Conservation (phyloP, 2,888 invertebrate genomes). For the Tinea semifulvella region DNA sequence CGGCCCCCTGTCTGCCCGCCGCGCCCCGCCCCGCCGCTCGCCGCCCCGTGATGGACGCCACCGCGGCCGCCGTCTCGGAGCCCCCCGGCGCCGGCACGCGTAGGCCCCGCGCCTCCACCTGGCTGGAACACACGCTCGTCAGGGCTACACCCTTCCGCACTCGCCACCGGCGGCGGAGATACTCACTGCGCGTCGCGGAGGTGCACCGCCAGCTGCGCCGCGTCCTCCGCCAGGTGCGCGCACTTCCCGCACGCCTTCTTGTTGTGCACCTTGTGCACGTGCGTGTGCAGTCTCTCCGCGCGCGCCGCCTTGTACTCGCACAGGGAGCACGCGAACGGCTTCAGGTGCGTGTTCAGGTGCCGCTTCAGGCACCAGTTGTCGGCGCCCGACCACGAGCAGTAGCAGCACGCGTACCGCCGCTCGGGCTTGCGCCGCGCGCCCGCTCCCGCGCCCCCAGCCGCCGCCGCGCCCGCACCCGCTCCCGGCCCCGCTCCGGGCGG, state of each 20-base stretch:
- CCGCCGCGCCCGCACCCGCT: constrained; percentile 43
- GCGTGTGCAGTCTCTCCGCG: constrained; percentile 88
- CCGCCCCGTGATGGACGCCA: constrained; percentile 9
- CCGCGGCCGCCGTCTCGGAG: constrained; percentile 16
- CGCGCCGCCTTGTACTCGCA: constrained; percentile 95
- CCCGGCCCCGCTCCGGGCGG: constrained; percentile 43
- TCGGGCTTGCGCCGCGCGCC: constrained; percentile 63
- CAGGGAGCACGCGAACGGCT: constrained; percentile 88
- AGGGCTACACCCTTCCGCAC: no score
- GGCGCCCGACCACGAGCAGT: constrained; percentile 92
- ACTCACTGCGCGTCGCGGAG: constrained; percentile 81
- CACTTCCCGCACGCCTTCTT: constrained; percentile 91
- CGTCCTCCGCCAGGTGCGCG: constrained; percentile 86
- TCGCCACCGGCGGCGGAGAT: constrained; percentile 27
- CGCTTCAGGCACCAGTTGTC: constrained; percentile 95
- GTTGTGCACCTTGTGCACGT: constrained; percentile 91
- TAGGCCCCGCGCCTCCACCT: constrained; percentile 26
- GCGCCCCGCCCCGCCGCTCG: constrained; percentile 21
- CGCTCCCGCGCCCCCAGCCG: constrained; percentile 29
- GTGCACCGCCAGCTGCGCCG: constrained; percentile 80
- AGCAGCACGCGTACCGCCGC: constrained; percentile 85
- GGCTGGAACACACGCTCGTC: constrained; percentile 15
- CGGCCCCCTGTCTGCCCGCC: constrained; percentile 63
- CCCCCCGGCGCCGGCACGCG: constrained; percentile 26
- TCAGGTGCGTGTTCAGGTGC: constrained; percentile 91